Evolutionary conservation across 1,140 invertebrate species (phyloP), one percentile per base, ranked within the genome.

Genomic region (Drosophila nigromelanica): DNA sequence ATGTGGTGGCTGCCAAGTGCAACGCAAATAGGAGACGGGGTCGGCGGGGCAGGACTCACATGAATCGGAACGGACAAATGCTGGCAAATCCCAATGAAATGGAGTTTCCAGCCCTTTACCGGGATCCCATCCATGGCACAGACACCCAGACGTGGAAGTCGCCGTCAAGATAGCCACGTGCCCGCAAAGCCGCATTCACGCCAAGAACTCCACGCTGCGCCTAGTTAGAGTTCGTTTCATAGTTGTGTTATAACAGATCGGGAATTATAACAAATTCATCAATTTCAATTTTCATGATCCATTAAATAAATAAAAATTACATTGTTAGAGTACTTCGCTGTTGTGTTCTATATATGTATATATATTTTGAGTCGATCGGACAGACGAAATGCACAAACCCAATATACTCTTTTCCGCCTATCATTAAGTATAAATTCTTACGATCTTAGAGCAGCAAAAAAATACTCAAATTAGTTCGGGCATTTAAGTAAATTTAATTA

Each of bases 1-100:
- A 70, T 39, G 81, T 83, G 18, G 73, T 72, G 1, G 54, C 64
- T 1, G 52, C 14, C 10, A 59, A 64, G 5, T 35, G 4, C 27
- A 27, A 27, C 5, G 27, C 5, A 5, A 27, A 27, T 0, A 5
- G 27, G 27, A 3, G 27, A 1, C 27, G 27, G 3, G 1, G 27
- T 18, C 5, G 5, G 27, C 27, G 5, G 4, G 27, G 4, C 11
- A 40, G 21, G 33, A 1, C 8, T 10, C 39, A 40, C 5, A 1
- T 12, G 37, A 1, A 12, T 2, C 21, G 21, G 4, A 39, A 39
- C 1, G 37, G 11, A 4, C 43, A 6, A 11, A 24, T 0, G 4
- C 18, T 5, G n/a, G 0, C 4, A 7, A 21, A 12, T 10, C 10
- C n/a, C 10, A 21, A 18, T 7, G 14, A 45, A 12, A 2, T 3